Conservation (phyloP, 2,797 vertebrate species). For the Poeciliopsis paucimaculata region DNA sequence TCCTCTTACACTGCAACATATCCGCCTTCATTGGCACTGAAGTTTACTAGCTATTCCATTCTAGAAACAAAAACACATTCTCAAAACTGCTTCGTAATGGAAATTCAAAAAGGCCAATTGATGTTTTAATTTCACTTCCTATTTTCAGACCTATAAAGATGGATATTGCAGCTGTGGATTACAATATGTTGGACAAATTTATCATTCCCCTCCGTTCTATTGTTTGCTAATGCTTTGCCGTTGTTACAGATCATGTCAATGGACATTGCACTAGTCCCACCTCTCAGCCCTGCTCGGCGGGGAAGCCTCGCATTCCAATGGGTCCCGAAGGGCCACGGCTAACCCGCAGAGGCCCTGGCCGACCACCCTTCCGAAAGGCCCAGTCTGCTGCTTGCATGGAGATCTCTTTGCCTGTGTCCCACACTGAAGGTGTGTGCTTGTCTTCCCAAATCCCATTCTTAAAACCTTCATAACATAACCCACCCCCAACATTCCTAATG, state of each 20-base stretch:
- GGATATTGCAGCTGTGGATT: slow-evolving; percentile 52
- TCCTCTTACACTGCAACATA: slow-evolving; percentile 47
- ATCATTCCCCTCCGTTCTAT: slow-evolving; percentile 57
- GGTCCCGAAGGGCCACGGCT: slow-evolving; percentile 91
- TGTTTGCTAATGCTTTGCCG: slow-evolving; percentile 82
- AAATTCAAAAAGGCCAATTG: background rate
- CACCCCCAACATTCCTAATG: slow-evolving; percentile 38
- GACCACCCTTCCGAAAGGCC: slow-evolving; percentile 98
- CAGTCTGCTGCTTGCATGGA: slow-evolving; percentile 99
- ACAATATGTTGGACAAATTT: slow-evolving; percentile 40
- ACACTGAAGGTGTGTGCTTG: slow-evolving; percentile 94
- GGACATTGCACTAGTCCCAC: slow-evolving; percentile 97
- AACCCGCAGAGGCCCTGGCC: slow-evolving; percentile 92
- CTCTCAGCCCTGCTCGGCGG: slow-evolving; percentile 90
- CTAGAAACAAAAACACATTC: background rate
- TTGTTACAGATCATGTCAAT: slow-evolving; percentile 95
- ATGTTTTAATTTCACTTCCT: slow-evolving; percentile 2
- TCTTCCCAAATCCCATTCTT: slow-evolving; percentile 61
- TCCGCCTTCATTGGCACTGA: slow-evolving; percentile 57
- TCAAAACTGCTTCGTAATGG: background rate
- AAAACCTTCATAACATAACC: slow-evolving; percentile 49
- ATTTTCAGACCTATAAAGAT: slow-evolving; percentile 44
- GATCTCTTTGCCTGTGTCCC: slow-evolving; percentile 94
- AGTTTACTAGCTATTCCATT: slow-evolving; percentile 2
- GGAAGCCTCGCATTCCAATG: slow-evolving; percentile 89